Conservation (phyloP, 2,888 invertebrate species). For the Hecatera dysodea region DNA sequence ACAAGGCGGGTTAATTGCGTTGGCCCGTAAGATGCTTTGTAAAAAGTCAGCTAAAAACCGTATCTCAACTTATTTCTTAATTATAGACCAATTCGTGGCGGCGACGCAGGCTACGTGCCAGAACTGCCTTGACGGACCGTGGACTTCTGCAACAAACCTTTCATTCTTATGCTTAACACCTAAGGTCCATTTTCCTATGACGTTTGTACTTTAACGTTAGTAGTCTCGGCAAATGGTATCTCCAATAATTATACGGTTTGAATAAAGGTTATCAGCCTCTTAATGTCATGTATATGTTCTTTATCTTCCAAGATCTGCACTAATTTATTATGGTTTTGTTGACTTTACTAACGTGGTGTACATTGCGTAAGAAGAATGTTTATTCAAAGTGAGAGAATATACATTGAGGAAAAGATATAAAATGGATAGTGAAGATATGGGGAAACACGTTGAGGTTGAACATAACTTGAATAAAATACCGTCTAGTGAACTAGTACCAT, state of each 20-base stretch:
- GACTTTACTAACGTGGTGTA: conserved; percentile 55
- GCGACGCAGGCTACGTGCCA: conserved; percentile 85
- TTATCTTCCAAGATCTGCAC: conserved; percentile 81
- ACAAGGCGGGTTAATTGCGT: conserved; percentile 90
- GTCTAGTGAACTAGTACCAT: background rate
- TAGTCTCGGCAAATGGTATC: conserved; percentile 86
- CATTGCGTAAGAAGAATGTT: conserved; percentile 17
- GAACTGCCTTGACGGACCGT: conserved; percentile 77
- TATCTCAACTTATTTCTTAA: conserved; percentile 91
- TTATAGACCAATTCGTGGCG: conserved; percentile 90
- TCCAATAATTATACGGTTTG: conserved; percentile 89
- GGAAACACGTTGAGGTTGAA: background rate
- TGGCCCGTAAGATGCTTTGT: conserved; percentile 86
- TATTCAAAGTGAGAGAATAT: conserved; percentile 15
- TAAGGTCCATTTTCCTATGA: conserved; percentile 72
- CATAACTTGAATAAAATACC: background rate
- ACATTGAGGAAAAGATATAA: conserved; percentile 10
- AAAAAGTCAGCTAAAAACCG: conserved; percentile 89
- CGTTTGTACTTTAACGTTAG: conserved; percentile 74
- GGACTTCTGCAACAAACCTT: conserved; percentile 56
- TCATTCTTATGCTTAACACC: conserved; percentile 65
- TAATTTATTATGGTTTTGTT: conserved; percentile 71
- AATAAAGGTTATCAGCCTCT: conserved; percentile 89
- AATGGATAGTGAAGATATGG: background rate
- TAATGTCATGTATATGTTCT: conserved; percentile 83